Evolutionary conservation across 92 coral and sea anemone species (phyloP), one percentile per base, ranked within the genome.

Genomic region (Paragorgia papillata): DNA sequence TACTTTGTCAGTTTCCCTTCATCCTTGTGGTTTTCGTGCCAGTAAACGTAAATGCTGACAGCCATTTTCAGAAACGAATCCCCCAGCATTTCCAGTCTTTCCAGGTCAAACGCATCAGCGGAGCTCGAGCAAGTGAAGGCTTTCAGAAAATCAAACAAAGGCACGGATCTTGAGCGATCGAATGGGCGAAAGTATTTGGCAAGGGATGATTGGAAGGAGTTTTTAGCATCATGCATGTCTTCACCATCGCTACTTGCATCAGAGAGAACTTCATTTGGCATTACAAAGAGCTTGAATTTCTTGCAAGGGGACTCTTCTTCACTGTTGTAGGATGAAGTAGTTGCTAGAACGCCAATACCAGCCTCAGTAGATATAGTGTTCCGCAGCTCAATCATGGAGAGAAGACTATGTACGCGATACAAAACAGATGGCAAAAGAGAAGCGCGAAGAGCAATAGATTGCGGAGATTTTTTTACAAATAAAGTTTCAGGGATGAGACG

Each of bases 81-180:
- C 8, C 99, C 99, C 20, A 95, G 90, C 97, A 95, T 95, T 85
- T 95, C 99, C 20, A 91, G 85, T 25, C 99, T 89, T 64, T 95
- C 97, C 24, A 95, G 88, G 31, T 91, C 78, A 29, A 93, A 86
- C 29, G 83, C 85, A 43, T 93, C 97, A 17, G 67, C 86, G 18
- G 97, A 89, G 26, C 85, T 81, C 22, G 88, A 83, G 22, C 94
- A 86, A 27, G 97, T 93, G 37, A 93, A 57, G 7, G 97, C 97
- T 44, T 93, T 90, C 29, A 88, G 80, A 7, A 68, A 68, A 26
- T 44, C 3, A 18, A 68, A 28, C 8, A 68, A 29, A 3, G 58
- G 58, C 10, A 68, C 75, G 3, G 60, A 25, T 17, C 35, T 44
- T 19, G 58, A 46, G 75, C 31, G 10, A 7, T 68, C 41, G 39